Percentiles rank a stretch among this genome's conserved stretches.
These are phyloP conservation scores for human DNA, from an alignment of 2,113 vertebrate genomes.

Conservation along the genomic window DNA sequence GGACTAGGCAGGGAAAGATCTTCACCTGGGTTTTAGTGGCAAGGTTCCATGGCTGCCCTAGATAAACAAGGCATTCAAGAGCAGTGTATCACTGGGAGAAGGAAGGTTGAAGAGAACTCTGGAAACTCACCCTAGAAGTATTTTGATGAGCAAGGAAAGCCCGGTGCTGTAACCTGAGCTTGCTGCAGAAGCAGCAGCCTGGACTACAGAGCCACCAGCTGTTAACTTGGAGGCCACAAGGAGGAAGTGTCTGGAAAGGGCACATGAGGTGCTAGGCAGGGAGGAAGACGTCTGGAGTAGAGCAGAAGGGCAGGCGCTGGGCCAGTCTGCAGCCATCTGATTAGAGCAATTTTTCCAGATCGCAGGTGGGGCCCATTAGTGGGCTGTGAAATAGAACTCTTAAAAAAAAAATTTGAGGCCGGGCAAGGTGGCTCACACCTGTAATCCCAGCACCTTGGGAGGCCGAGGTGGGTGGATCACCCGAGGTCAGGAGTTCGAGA, in stretches of 20 bases:
- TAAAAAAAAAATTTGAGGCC: not conserved
- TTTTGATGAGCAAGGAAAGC: not conserved
- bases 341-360: not conserved
- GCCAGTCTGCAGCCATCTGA: accelerated
- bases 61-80: not conserved
- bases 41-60: not conserved
- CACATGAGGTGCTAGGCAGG: not conserved
- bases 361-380: too few relatives aligned
- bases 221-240: not conserved
- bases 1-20: not conserved
- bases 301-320: not conserved
- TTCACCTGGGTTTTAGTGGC: not conserved
- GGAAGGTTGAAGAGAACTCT: not conserved
- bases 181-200: not conserved
- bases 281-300: not conserved
- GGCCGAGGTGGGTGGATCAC: too few relatives aligned
- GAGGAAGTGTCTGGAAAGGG: not conserved
- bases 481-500: too few relatives aligned
- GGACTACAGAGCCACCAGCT: not conserved
- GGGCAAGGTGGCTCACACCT: too few relatives aligned
- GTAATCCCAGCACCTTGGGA: too few relatives aligned
- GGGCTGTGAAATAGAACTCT: not conserved
- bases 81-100: not conserved
- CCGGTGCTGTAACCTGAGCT: not conserved
- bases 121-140: not conserved